Evolutionary conservation across 2,113 vertebrate species (phyloP), one percentile per base, ranked within the genome.

Genomic region (Ranitomeya imitator): DNA sequence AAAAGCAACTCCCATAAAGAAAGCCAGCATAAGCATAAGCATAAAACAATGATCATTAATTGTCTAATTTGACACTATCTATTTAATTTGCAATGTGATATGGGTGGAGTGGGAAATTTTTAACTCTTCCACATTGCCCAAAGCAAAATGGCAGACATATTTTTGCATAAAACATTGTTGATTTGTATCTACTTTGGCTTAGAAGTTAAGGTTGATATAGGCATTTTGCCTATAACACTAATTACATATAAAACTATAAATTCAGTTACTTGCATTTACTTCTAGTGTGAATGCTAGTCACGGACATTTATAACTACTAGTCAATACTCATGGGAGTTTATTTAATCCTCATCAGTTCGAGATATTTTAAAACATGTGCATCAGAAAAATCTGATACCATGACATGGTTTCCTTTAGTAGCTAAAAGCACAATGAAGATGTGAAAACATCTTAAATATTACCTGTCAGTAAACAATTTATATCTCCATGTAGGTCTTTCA

Each of bases 61-160:
- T 67, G 76, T 65, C 59, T 79, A 65, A 45, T 79, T 79, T 86
- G 57, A 86, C 76, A 86, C 18, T 86, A 60, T 79, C 84, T 78
- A 74, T 86, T 69, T 86, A 16, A 79, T 45, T 78, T 78, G 52
- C 31, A 69, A 54, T 73, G 65, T 61, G 55, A 79, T 67, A 69
- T 51, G 76, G 76, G 76, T 69, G 85, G 60, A n/a, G 85, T 86
- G 85, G 63, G 85, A 86, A 45, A 79, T 67, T 23, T 67, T 31
- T 69, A 54, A 78, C 26, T 65, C 59, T 45, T 23, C 2, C 45
- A 79, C 18, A 86, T 79, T 67, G 85, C 85, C 85, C 61, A 79
- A 79, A 79, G 60, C 76, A 86, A 21, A 74, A 74, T 45, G 31
- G 31, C 71, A 80, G 18, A 10, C 4, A 54, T 80, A 31, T 10